These are phyloP conservation scores for Passerculus sandwichensis DNA, from an alignment of 2,797 vertebrate genomes.

Conservation along the genomic window DNA sequence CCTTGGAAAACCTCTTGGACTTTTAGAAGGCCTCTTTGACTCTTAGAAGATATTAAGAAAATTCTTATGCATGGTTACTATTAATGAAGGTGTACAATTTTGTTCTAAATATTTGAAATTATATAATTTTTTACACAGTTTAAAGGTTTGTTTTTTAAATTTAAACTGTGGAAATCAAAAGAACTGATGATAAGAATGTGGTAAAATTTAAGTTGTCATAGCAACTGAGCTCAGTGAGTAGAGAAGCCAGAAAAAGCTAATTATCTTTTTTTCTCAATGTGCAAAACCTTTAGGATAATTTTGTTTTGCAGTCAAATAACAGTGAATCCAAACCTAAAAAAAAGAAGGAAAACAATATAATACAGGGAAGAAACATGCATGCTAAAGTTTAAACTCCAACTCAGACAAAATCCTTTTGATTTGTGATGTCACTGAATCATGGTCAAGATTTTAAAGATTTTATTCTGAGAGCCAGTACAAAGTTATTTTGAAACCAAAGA, in stretches of 20 bases:
- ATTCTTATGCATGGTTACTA: neutral
- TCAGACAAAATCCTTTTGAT: neutral
- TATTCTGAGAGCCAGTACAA: neutral
- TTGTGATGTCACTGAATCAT: neutral
- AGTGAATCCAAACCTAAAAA: neutral
- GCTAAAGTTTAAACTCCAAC: neutral
- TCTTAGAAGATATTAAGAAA: neutral
- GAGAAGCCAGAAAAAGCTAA: neutral
- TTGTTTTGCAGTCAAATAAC: neutral
- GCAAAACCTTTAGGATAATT: neutral
- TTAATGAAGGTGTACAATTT: neutral
- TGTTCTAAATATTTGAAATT: neutral
- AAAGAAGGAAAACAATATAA: neutral
- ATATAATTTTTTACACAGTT: neutral
- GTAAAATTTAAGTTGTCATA: conserved; percentile 32
- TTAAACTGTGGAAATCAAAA: neutral
- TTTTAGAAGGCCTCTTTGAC: neutral
- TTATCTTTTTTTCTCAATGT: neutral
- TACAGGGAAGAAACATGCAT: neutral
- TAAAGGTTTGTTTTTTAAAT: neutral
- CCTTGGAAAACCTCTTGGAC: neutral
- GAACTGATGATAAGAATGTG: neutral
- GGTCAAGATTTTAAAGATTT: neutral
- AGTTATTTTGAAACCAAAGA: neutral
- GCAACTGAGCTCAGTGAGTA: neutral